phyloP scores from a whole-genome alignment of 92 coral and sea anemone species.

The Isaurus tuberculatus region DNA sequence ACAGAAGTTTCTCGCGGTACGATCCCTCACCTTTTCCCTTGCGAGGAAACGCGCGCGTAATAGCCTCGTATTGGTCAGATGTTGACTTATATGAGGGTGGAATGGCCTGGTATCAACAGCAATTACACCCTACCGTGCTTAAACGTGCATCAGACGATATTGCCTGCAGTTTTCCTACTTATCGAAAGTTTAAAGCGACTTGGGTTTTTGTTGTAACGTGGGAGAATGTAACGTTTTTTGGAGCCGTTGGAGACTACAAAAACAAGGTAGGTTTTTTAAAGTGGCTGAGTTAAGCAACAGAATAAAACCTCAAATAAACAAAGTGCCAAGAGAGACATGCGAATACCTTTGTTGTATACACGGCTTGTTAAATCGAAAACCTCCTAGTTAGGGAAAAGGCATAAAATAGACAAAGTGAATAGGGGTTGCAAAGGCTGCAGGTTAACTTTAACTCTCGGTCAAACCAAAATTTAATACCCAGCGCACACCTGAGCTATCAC shows the following conservation, averaged over 20 bases:
- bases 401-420: too few relatives aligned
- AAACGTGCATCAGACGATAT: slow-evolving; percentile 64
- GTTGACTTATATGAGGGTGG: slow-evolving; percentile 79
- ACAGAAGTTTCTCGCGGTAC: slow-evolving; percentile 17
- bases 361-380: too few relatives aligned
- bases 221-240: slow-evolving; percentile 75
- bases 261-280: slow-evolving; percentile 43
- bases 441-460: too few relatives aligned
- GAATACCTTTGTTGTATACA: too few relatives aligned
- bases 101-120: slow-evolving; percentile 76
- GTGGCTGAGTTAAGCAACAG: too few relatives aligned
- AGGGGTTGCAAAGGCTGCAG: too few relatives aligned
- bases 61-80: slow-evolving; percentile 95
- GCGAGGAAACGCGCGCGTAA: slow-evolving; percentile 21
- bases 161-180: slow-evolving; percentile 60
- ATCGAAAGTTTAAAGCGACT: slow-evolving; percentile 57
- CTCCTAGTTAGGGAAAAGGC: too few relatives aligned
- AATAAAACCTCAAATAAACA: too few relatives aligned
- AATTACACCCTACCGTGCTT: slow-evolving; percentile 46
- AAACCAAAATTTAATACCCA: too few relatives aligned
- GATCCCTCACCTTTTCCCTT: slow-evolving; percentile 57
- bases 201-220: slow-evolving; percentile 84
- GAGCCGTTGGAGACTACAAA: slow-evolving; percentile 43
- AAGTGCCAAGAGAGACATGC: too few relatives aligned
- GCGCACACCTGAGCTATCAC: too few relatives aligned